These are phyloP conservation scores for Dicyrtoma fusca DNA, from an alignment of 2,888 invertebrate genomes.

Conservation along the genomic window DNA sequence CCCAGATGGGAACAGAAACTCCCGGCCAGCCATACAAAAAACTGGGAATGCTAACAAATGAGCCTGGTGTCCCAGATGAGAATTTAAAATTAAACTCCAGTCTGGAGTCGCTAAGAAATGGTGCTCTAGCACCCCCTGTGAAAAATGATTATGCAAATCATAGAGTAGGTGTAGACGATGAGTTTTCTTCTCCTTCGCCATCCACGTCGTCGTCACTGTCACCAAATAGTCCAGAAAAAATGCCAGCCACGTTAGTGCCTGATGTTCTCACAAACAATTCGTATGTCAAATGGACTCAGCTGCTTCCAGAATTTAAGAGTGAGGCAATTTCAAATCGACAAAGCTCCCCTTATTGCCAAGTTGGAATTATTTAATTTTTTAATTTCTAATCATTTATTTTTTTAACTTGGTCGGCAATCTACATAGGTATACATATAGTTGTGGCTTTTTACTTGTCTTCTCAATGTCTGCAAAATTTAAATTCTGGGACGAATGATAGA, in stretches of 20 bases:
- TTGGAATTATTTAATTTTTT: constrained; percentile 40
- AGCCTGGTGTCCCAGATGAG: constrained; percentile 20
- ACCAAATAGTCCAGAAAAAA: constrained; percentile 30
- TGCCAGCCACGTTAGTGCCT: constrained; percentile 28
- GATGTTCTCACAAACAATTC: constrained; percentile 39
- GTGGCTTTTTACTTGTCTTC: too few relatives aligned
- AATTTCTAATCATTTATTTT: too few relatives aligned
- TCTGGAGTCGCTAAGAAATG: too few relatives aligned
- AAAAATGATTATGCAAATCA: constrained; percentile 21
- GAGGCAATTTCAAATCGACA: constrained; percentile 43
- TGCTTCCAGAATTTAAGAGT: constrained; percentile 50
- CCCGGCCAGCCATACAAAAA: constrained; percentile 41
- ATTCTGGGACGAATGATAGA: too few relatives aligned
- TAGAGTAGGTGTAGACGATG: constrained; percentile 6
- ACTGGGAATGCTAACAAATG: constrained; percentile 44
- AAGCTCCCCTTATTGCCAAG: constrained; percentile 52
- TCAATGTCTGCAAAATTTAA: too few relatives aligned
- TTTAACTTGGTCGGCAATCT: too few relatives aligned
- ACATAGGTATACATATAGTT: too few relatives aligned
- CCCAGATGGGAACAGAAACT: too few relatives aligned
- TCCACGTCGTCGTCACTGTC: constrained; percentile 26
- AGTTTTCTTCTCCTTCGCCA: constrained; percentile 25
- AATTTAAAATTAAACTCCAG: too few relatives aligned
- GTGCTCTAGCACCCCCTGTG: not conserved
- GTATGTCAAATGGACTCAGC: constrained; percentile 52